Base-by-base conservation (phyloP, 2,888 invertebrate genomes). In the Podotricha telesiphe region DNA sequence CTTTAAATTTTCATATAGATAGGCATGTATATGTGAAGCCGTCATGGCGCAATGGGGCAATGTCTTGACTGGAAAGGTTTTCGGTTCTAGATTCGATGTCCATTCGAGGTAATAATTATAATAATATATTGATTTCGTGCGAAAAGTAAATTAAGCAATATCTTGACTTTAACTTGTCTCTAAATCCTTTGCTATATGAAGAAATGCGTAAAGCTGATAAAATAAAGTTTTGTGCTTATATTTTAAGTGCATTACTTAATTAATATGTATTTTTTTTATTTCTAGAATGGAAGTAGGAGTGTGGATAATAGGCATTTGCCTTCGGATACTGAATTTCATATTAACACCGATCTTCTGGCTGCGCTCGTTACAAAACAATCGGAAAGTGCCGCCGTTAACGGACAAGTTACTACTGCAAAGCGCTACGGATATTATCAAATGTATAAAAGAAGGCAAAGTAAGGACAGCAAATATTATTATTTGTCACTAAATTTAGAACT, bases 361-460 rank as follows among this genome's bases (percentile, higher is more conserved):
- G 67, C 75, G 80, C 2, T 74, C 55, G 55, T 11, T 82, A 4
- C 79, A 85, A 19, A 79, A 80, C 66, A 73, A 74, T 15, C 76
- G 80, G 8, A 77, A 76, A 0, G 79, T 87, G 71, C 89, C 93
- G 19, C 89, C 92, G 0, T 86, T 94, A 0, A 81, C 78, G 19
- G 87, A 94, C 76, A 85, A 91, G 1, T 71, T 95, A 40, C 89
- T 96, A 17, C 79, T 93, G 68, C 85, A 91, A 68, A 94, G 95
- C 76, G 96, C 94, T 0, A 85, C 87, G 1, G 88, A 94, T 55
- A 82, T 96, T 37, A 95, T 95, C 0, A 87, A 85, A 19, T 94
- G 91, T 75, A 94, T 96, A 65, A 89, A 95, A 68, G 88, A 76
- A 45, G 93, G 90, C 80, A 89, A 95, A 87, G 95, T 95, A 79